Evolutionary conservation across 2,797 vertebrate genomes (phyloP).

Genomic region (Hippocampus kuda): DNA sequence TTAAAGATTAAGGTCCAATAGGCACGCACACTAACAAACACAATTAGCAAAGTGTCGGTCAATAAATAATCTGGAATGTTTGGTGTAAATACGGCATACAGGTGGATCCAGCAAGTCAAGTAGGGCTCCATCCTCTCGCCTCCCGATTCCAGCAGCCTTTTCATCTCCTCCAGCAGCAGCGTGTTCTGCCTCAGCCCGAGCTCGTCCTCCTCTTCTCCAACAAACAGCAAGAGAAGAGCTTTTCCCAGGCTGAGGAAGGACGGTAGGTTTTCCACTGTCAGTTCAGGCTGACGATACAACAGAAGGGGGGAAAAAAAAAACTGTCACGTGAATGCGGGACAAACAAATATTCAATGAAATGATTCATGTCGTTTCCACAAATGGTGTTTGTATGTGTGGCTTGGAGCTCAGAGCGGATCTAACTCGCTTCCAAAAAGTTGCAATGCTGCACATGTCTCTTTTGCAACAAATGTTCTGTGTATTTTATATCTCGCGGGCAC

Average conservation of each 20-base stretch:
- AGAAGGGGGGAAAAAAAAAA: neutral
- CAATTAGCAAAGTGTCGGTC: neutral
- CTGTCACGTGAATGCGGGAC: neutral
- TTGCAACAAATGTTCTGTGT: too few species aligned
- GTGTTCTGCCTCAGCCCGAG: conserved; percentile 45
- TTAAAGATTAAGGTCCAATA: neutral
- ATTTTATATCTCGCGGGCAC: too few species aligned
- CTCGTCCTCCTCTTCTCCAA: conserved; percentile 63
- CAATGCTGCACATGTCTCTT: neutral
- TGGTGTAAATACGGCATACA: conserved; percentile 62
- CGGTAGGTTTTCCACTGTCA: conserved; percentile 83
- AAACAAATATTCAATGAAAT: neutral
- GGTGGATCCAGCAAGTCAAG: conserved; percentile 82
- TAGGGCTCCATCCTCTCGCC: conserved; percentile 37
- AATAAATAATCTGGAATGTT: neutral
- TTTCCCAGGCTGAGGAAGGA: conserved; percentile 65
- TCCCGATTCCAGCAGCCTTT: conserved; percentile 31
- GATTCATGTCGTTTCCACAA: neutral
- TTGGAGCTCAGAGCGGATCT: neutral
- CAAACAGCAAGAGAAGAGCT: conserved; percentile 83
- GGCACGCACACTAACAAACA: neutral
- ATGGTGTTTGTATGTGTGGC: neutral
- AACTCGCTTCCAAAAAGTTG: neutral
- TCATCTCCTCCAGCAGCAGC: conserved; percentile 57
- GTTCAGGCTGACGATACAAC: conserved; percentile 73